Evolutionary conservation across 2,113 vertebrate species (phyloP).

Genomic region (Atherinomorus stipes): DNA sequence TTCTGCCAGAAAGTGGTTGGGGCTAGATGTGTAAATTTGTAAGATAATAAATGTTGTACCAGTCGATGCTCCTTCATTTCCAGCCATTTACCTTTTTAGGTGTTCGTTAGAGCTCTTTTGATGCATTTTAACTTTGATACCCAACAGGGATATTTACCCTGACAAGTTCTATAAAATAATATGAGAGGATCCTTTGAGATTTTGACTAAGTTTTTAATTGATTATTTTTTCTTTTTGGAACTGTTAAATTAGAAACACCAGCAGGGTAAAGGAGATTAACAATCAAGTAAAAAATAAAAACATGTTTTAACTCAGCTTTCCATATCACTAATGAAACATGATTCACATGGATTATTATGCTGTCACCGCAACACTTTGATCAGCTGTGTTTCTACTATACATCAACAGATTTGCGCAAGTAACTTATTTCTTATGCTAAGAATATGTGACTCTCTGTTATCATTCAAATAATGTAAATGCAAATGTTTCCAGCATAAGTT

Average conservation of each 20-base stretch:
- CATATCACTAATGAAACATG: background rate
- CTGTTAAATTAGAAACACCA: background rate
- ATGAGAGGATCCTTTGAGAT: too few relatives aligned
- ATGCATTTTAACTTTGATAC: background rate
- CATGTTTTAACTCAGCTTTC: background rate
- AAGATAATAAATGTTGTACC: background rate
- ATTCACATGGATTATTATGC: background rate
- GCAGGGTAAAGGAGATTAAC: too few relatives aligned
- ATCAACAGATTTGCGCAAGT: background rate
- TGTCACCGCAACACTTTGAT: background rate
- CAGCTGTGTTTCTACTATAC: background rate
- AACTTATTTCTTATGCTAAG: background rate
- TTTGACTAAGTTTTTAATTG: background rate
- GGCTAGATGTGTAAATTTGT: background rate
- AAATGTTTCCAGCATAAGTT: too few relatives aligned
- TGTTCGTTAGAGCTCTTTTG: background rate
- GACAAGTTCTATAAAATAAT: background rate
- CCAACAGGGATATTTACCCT: background rate
- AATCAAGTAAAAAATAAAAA: too few relatives aligned
- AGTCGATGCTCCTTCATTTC: background rate
- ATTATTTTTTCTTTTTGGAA: background rate
- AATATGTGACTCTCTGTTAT: background rate
- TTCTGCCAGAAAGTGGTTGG: background rate
- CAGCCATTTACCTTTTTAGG: background rate
- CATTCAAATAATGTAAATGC: background rate